Percentiles rank a stretch among this genome's conserved stretches.
phyloP scores from a whole-genome alignment of 2,113 vertebrate genomes.

The Rattus rattus region DNA sequence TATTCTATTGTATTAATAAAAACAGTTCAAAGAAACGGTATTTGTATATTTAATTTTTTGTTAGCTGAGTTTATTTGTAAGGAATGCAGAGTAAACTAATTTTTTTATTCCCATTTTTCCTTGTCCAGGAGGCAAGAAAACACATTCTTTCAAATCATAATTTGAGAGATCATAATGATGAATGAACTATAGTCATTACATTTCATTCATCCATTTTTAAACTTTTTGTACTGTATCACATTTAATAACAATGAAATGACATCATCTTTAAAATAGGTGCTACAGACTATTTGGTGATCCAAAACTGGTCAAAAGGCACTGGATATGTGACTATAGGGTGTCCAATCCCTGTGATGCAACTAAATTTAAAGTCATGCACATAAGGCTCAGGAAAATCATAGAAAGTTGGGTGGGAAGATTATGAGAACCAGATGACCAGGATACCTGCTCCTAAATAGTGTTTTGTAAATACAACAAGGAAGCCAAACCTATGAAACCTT shows the following conservation, averaged over 20 bases:
- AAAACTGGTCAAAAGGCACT: background rate
- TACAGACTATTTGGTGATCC: background rate
- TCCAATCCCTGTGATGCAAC: background rate
- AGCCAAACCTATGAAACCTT: background rate
- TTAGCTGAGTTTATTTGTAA: background rate
- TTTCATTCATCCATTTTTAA: background rate
- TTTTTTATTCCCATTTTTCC: background rate
- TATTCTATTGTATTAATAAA: background rate
- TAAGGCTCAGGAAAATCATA: background rate
- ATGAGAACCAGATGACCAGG: background rate
- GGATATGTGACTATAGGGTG: background rate
- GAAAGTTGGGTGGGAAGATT: background rate
- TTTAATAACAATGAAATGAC: background rate
- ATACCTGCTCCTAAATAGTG: background rate
- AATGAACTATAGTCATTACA: background rate
- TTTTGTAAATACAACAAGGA: background rate
- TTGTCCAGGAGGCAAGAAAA: background rate
- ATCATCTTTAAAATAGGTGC: background rate
- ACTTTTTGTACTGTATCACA: background rate
- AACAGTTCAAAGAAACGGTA: background rate
- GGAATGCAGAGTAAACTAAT: background rate
- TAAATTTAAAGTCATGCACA: background rate
- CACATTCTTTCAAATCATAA: background rate
- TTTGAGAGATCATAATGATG: background rate
- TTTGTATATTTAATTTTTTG: background rate